Evolutionary conservation across 2,888 invertebrate species (phyloP), one percentile per base, ranked within the genome.

Genomic region (Diarsia rubi): DNA sequence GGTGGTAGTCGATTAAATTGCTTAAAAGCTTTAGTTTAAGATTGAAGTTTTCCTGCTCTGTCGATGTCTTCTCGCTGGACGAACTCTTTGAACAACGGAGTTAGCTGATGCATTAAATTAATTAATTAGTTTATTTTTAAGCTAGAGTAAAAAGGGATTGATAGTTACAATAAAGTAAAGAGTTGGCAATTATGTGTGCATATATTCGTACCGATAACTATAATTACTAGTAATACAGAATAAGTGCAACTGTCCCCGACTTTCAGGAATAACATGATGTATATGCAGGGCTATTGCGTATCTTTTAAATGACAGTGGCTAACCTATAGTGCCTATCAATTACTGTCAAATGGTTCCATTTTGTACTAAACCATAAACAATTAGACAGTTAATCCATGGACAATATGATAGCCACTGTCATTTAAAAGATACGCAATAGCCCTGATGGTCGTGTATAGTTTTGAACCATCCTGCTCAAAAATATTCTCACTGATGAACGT

Each of bases 11-110:
- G 9, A 9, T 62, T 47, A 0, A 69, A 49, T 70, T 21, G 4
- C 11, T 42, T 62, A 5, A 49, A 73, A 47, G 31, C 24, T 73
- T 52, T 9, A 52, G 9, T 64, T 67, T 75, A 8, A 52, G 63
- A 27, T 52, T 27, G 0, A 21, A 70, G 14, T n/a, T 59, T 3
- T 11, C 19, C 19, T 19, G 19, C 57, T 27, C 19, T 27, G 57
- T 57, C 27, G 57, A 24, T 19, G 27, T 16, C 27, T 57, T 27
- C 16, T 16, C 5, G 57, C 27, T 31, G 19, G 19, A 31, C 11
- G n/a, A 59, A 52, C 37, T 70, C 8, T 5, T 78, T 66, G 11
- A 31, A 57, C 52, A 27, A 19, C 0, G 14, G 27, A 73, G 31
- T 75, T 69, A 24, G 24, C 0, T 6, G 12, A 47, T 11, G 11